Base-by-base conservation (phyloP, 2,888 invertebrate genomes). In the Coenonympha arcania region DNA sequence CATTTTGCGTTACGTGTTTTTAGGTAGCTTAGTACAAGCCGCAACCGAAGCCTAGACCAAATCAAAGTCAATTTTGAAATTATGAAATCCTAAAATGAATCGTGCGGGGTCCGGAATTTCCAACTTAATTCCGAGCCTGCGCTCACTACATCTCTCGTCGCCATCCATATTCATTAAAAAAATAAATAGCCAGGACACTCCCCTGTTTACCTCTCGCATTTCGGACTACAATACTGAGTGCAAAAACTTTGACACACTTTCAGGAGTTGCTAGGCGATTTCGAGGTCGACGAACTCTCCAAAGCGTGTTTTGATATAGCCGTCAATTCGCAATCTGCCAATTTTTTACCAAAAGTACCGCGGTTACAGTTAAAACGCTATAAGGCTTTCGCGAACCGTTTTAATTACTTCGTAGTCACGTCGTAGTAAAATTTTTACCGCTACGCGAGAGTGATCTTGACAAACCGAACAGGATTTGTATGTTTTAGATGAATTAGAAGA, bases 331-430 rank as follows among this genome's bases (percentile, higher is more conserved):
- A 64, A 74, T 68, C 65, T 66, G 69, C 63, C 64, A 70, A 69
- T 71, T 76, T 74, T 76, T 76, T 69, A 42, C 48, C 60, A 58
- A 67, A 63, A 69, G 67, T 69, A 66, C 61, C 73, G 68, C 69
- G 66, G 73, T 72, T 72, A 83, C 83, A 69, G 79, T 82, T 79
- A 78, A 80, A 71, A 67, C 66, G 68, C 67, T 68, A 64, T 65
- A 68, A 69, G 68, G 71, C 68, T 69, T 72, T 69, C 63, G 62
- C 66, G 69, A 62, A 77, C 83, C 84, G 84, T 84, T 85, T 84
- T 84, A 84, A 85, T 85, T 81, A 79, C 79, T 77, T 78, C 73
- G 76, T 74, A 76, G 80, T 75, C 76, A 73, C 73, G 76, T 72
- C 69, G 74, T 75, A 76, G 78, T 77, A 76, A 76, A 71, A 64